A percentile compares a stretch with the other conserved stretches of the same genome.
Evolutionary conservation across 2,113 vertebrate genomes (phyloP).

Genomic region (Pica pica): DNA sequence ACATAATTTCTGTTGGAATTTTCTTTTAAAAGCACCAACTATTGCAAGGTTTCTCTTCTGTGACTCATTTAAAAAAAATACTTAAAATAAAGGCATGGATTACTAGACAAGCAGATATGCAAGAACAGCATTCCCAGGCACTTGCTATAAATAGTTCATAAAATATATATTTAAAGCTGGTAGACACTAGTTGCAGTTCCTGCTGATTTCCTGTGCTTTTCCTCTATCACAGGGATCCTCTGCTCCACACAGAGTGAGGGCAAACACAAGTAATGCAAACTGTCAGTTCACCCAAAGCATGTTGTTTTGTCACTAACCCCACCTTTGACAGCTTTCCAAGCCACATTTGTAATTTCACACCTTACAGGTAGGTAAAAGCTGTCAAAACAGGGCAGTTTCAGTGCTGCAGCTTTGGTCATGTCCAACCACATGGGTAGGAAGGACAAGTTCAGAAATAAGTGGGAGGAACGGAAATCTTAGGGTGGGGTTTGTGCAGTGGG

Average conservation of each 20-base stretch:
- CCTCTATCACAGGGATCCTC: background rate
- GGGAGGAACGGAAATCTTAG: constrained; percentile 27
- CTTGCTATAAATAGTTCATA: background rate
- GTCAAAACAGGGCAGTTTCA: background rate
- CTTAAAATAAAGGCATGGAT: background rate
- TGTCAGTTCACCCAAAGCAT: background rate
- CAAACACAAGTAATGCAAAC: background rate
- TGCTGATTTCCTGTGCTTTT: background rate
- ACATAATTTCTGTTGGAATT: background rate
- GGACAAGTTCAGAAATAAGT: background rate
- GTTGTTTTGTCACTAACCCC: background rate
- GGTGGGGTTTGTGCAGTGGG: background rate
- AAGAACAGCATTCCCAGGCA: background rate
- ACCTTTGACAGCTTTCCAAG: background rate
- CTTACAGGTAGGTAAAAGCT: background rate
- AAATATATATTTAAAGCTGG: background rate
- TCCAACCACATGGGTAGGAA: background rate
- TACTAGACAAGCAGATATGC: background rate
- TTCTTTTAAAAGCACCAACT: background rate
- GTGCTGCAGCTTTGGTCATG: background rate
- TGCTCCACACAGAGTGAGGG: background rate
- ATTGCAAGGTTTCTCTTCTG: background rate
- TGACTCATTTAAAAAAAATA: background rate
- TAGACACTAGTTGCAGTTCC: background rate
- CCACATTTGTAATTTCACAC: background rate